Conservation (phyloP, 1,140 invertebrate species). For the Trichoplusia ni region DNA sequence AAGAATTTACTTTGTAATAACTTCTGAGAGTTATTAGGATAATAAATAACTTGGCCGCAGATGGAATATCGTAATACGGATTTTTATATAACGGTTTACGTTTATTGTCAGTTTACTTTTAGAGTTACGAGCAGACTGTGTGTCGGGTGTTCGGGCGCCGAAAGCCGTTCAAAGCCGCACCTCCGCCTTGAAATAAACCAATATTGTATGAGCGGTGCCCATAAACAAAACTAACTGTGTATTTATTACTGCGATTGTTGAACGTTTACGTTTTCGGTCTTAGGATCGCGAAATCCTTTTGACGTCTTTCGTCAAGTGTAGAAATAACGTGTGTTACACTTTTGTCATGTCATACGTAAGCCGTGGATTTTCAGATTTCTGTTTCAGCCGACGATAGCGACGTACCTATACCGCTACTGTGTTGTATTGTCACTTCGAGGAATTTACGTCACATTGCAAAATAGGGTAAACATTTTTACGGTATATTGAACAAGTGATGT, state of each 20-base stretch:
- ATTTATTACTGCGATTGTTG: conserved; percentile 24
- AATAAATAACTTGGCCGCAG: conserved; percentile 12
- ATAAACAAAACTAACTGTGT: conserved; percentile 24
- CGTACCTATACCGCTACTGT: background rate
- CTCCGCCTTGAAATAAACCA: conserved; percentile 31
- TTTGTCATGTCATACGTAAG: conserved; percentile 25
- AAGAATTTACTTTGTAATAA: background rate
- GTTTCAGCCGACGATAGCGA: background rate
- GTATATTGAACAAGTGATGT: too few relatives aligned
- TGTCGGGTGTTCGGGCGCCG: conserved; percentile 25
- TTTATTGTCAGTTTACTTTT: conserved; percentile 14
- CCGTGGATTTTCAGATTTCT: conserved; percentile 9
- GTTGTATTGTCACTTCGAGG: background rate
- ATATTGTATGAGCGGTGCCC: conserved; percentile 14
- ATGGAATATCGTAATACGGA: conserved; percentile 1
- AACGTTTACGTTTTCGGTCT: conserved; percentile 20
- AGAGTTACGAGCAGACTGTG: conserved; percentile 30
- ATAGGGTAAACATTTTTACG: background rate
- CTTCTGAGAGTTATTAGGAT: background rate
- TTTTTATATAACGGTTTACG: conserved; percentile 23
- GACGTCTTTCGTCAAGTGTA: conserved; percentile 12
- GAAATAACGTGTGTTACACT: conserved; percentile 13
- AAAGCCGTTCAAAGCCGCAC: conserved; percentile 35
- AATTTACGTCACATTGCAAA: background rate
- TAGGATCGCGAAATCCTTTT: conserved; percentile 10